Conservation (phyloP, 2,797 vertebrate species). For the Sebastes cheni region DNA sequence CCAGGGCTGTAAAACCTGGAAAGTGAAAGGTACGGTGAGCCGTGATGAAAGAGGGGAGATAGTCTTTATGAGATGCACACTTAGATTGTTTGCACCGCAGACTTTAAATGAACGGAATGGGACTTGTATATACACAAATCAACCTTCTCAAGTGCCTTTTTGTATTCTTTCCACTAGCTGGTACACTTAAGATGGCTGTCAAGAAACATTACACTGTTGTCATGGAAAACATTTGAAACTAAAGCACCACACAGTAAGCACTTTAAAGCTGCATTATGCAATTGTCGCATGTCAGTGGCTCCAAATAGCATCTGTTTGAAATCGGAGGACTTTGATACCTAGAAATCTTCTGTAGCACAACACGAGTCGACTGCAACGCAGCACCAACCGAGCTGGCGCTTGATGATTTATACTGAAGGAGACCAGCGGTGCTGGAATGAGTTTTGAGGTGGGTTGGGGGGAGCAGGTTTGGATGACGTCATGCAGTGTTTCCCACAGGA, state of each 20-base stretch:
- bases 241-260: conserved; percentile 12
- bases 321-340: conserved; percentile 1
- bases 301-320: conserved; percentile 23
- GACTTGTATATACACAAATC: conserved; percentile 27
- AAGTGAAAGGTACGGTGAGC: conserved; percentile 53
- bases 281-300: not conserved
- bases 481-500: too few species aligned
- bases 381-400: not conserved
- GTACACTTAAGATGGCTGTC: conserved; percentile 14
- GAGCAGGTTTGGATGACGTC: too few species aligned
- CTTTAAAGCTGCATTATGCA: conserved; percentile 16
- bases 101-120: conserved; percentile 34
- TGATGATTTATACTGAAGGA: not conserved
- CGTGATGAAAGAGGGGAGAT: conserved; percentile 28
- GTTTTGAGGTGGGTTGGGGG: too few species aligned
- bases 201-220: conserved; percentile 44
- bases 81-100: conserved; percentile 23
- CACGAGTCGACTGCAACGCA: not conserved
- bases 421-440: not conserved
- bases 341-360: not conserved
- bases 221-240: conserved; percentile 41
- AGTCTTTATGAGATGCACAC: conserved; percentile 46
- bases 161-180: not conserved
- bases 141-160: conserved; percentile 7
- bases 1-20: conserved; percentile 71